phyloP scores from a whole-genome alignment of 2,797 vertebrate genomes.

The Orestias chungarensis region DNA sequence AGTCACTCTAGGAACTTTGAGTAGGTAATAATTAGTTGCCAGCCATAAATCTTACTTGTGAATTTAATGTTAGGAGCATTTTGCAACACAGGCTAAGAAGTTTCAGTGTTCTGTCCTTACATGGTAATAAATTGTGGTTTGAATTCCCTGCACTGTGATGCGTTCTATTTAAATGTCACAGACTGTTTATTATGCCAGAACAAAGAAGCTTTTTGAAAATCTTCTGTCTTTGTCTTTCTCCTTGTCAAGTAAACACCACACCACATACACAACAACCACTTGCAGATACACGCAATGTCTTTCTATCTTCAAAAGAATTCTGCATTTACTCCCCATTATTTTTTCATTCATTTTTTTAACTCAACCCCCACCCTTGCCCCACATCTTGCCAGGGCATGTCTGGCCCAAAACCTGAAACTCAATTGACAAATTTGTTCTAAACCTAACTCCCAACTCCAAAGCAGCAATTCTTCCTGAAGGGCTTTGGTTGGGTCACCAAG shows the following conservation, averaged over 20 bases:
- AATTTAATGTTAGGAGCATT: constrained; percentile 48
- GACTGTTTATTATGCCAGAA: constrained; percentile 17
- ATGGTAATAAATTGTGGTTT: constrained; percentile 48
- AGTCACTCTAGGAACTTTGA: constrained; percentile 65
- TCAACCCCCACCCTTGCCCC: too few species aligned
- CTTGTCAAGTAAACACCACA: not conserved
- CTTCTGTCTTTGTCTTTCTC: not conserved
- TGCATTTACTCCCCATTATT: too few species aligned
- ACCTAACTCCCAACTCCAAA: too few species aligned
- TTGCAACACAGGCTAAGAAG: constrained; percentile 56
- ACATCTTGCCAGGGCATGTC: too few species aligned
- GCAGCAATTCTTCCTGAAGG: too few species aligned
- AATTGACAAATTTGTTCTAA: too few species aligned
- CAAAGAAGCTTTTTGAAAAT: constrained; percentile 21
- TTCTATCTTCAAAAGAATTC: too few species aligned
- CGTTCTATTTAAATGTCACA: constrained; percentile 15
- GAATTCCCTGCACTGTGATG: constrained; percentile 9
- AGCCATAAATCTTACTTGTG: constrained; percentile 68
- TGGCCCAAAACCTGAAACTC: too few species aligned
- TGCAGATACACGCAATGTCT: not conserved
- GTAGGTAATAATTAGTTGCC: constrained; percentile 78
- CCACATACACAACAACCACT: not conserved
- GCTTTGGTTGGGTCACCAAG: too few species aligned
- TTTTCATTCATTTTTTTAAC: too few species aligned
- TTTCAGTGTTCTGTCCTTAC: constrained; percentile 39